Evolutionary conservation across 2,888 invertebrate genomes (phyloP).

Genomic region (Hylaea fasciaria): DNA sequence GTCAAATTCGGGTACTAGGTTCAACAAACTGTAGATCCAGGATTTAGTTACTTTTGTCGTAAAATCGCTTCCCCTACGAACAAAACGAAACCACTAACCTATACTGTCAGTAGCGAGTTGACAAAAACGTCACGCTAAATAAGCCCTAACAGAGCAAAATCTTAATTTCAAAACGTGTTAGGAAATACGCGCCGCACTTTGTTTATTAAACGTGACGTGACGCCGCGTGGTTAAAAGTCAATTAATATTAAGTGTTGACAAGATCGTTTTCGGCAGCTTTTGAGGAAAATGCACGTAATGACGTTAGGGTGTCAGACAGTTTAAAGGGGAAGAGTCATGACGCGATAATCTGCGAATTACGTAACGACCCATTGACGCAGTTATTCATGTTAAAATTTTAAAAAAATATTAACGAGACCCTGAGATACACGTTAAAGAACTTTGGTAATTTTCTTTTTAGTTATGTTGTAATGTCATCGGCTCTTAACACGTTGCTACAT

Average conservation of each 20-base stretch:
- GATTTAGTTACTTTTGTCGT: too few relatives aligned
- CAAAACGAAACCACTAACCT: not conserved
- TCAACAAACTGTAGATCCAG: too few relatives aligned
- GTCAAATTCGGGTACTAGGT: too few relatives aligned
- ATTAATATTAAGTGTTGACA: constrained; percentile 30
- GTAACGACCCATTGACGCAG: too few relatives aligned
- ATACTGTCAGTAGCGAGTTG: constrained; percentile 16
- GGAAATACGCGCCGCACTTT: constrained; percentile 11
- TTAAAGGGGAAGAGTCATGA: not conserved
- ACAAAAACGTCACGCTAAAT: constrained; percentile 26
- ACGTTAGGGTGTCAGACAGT: constrained; percentile 3
- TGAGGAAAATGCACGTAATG: constrained; percentile 12
- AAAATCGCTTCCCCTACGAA: constrained; percentile 12
- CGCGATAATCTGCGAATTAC: too few relatives aligned
- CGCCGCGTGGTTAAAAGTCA: constrained; percentile 24
- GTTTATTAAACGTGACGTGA: constrained; percentile 23
- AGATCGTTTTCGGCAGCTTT: constrained; percentile 19
- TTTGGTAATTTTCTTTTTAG: too few relatives aligned
- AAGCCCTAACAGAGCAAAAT: constrained; percentile 17
- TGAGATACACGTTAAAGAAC: too few relatives aligned
- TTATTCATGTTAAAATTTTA: too few relatives aligned
- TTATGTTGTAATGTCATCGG: too few relatives aligned
- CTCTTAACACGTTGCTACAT: too few relatives aligned
- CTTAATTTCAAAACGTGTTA: constrained; percentile 26
- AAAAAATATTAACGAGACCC: too few relatives aligned